Evolutionary conservation across 1,140 invertebrate genomes (phyloP).

Genomic region (Rhopalosiphum maidis): DNA sequence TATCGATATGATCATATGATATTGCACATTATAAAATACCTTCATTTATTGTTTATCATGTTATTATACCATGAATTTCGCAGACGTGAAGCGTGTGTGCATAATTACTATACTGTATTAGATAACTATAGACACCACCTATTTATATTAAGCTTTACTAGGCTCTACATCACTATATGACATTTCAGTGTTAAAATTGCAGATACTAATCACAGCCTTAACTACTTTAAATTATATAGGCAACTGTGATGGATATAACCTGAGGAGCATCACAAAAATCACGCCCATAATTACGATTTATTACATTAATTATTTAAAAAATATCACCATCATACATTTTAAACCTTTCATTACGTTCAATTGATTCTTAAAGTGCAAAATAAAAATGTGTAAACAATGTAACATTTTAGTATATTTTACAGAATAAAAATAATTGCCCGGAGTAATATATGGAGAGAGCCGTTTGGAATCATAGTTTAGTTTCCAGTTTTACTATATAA

Average conservation of each 20-base stretch:
- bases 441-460: neutral
- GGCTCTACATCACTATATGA: neutral
- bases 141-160: neutral
- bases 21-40: neutral
- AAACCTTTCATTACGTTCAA: neutral
- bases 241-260: neutral
- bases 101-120: too few relatives aligned
- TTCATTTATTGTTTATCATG: neutral
- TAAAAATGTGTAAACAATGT: neutral
- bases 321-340: neutral
- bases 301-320: neutral
- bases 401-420: neutral
- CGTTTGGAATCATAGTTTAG: neutral
- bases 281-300: neutral
- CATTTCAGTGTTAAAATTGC: neutral
- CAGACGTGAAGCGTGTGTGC: too few relatives aligned
- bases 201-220: neutral
- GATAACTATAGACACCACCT: neutral
- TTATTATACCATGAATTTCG: neutral
- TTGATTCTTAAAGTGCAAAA: neutral
- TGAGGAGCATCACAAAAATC: neutral
- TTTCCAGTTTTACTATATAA: conserved; percentile 19
- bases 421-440: neutral
- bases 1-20: neutral
- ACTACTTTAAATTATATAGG: neutral